Evolutionary conservation across 2,113 vertebrate genomes (phyloP).

Genomic region (Amblyopsis rosae): DNA sequence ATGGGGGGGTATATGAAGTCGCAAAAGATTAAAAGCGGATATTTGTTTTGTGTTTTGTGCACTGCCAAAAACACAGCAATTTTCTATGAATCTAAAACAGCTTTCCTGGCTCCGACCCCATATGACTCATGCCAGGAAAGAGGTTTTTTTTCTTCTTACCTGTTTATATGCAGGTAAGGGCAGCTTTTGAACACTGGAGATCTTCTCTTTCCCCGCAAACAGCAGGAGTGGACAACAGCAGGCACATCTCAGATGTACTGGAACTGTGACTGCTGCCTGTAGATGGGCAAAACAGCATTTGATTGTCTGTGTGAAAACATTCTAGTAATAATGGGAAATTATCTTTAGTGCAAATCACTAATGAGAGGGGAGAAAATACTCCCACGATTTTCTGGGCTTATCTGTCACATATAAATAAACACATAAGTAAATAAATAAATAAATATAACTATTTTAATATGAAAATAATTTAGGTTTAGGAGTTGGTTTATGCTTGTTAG

Average conservation of each 20-base stretch:
- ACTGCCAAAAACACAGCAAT: constrained; percentile 67
- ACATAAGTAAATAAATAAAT: too few relatives aligned
- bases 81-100: constrained; percentile 74
- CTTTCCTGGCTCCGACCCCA: constrained; percentile 66
- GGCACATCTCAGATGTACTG: constrained; percentile 20
- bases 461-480: background rate
- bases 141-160: constrained; percentile 50
- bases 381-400: constrained; percentile 38
- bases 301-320: constrained; percentile 4
- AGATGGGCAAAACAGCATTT: constrained; percentile 2
- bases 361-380: constrained; percentile 25
- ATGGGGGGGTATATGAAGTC: constrained; percentile 32
- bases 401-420: constrained; percentile 23
- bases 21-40: constrained; percentile 66
- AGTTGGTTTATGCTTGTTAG: constrained; percentile 42
- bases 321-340: too few relatives aligned
- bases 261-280: background rate
- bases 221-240: constrained; percentile 23
- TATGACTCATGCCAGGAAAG: constrained; percentile 66
- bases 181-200: constrained; percentile 50
- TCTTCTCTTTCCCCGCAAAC: constrained; percentile 47
- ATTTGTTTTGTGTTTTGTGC: constrained; percentile 64
- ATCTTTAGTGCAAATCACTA: background rate
- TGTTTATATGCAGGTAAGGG: constrained; percentile 74
- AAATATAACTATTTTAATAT: background rate